A percentile compares a stretch with the other conserved stretches of the same genome.
phyloP scores from a whole-genome alignment of 2,888 invertebrate genomes.

The Sepioteuthis lessoniana region DNA sequence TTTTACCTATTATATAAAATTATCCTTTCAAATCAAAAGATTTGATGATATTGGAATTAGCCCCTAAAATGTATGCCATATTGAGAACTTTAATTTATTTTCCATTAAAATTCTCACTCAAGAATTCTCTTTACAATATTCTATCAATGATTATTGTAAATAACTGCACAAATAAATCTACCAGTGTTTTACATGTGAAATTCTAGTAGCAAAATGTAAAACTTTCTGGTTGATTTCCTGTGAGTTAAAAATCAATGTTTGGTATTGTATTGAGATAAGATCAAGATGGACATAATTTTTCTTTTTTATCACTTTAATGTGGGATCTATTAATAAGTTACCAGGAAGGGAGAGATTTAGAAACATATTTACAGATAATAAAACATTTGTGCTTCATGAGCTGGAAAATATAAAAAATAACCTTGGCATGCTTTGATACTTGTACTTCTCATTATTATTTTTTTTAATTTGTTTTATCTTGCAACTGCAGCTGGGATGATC shows the following conservation, averaged over 20 bases:
- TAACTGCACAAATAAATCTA: neutral
- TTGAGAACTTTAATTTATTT: neutral
- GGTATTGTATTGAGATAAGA: neutral
- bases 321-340: too few species aligned
- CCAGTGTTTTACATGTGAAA: neutral
- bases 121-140: neutral
- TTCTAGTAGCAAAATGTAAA: neutral
- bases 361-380: too few species aligned
- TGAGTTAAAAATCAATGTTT: neutral
- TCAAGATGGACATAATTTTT: neutral
- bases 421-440: neutral
- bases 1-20: neutral
- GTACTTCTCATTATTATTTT: neutral
- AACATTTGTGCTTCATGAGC: neutral
- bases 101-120: neutral
- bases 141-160: neutral
- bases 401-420: neutral
- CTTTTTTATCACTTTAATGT: too few species aligned
- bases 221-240: neutral
- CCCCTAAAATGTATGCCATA: neutral
- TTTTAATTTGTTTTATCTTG: neutral
- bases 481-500: conserved; percentile 14
- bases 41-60: neutral
- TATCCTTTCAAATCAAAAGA: too few species aligned
- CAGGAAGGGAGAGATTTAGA: too few species aligned